Evolutionary conservation across 2,888 invertebrate genomes (phyloP), one percentile per base, ranked within the genome.

Genomic region (Tenthredo mesomela): DNA sequence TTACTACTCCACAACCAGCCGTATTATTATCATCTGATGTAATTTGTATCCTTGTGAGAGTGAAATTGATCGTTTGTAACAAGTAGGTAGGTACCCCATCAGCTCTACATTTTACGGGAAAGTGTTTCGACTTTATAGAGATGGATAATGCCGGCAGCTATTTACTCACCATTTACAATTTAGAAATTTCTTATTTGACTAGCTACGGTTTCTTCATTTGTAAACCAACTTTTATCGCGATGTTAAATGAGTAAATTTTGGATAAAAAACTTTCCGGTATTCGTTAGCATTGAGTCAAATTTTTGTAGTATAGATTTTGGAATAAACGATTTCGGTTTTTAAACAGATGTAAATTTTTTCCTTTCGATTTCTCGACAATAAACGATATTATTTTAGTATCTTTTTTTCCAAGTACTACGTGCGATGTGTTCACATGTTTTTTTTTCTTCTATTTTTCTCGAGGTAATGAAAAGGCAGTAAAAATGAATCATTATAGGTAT

Each of bases 11-110:
- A 67, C 67, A 33, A 33, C 10, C 21, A 67, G 25, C 67, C 33
- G 67, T 67, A 67, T 67, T 25, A 33, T 67, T 67, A 67, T 67
- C 67, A 67, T 67, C 67, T 67, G 67, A 67, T 67, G 67, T 67
- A 67, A 67, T 67, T 67, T 33, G 25, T 67, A 67, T 67, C 18
- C 12, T 67, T 67, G 25, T 10, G 18, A 67, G 67, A 33, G 61
- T 61, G 67, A 67, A 67, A 67, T 33, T 67, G 67, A 33, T 67
- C 67, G 67, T 67, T 67, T 67, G 33, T 67, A 61, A 67, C 67
- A 73, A 40, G 29, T 12, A 29, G 54, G 54, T 54, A 54, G 50
- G n/a, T n/a, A n/a, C 40, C 21, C 43, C 12, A 43, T 7, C 43
- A 21, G 43, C 21, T 73, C 43, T 73, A 43, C 21, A 73, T 73